These are phyloP conservation scores for Steromphala cineraria DNA, from an alignment of 2,888 invertebrate species.

Conservation along the genomic window DNA sequence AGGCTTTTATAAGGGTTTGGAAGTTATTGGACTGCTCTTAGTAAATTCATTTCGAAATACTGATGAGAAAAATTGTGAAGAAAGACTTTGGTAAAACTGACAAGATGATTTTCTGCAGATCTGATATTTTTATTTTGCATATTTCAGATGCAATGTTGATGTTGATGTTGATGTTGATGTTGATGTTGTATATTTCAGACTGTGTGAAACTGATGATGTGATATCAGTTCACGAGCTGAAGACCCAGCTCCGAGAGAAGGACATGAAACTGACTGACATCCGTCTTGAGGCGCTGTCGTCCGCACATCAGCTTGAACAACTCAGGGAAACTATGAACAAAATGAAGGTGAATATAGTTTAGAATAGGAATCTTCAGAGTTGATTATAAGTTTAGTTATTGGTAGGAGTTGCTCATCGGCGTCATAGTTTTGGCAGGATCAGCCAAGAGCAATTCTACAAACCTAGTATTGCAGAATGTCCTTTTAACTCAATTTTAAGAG, in stretches of 20 bases:
- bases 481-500: no score
- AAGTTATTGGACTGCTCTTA: no score
- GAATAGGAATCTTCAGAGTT: background rate
- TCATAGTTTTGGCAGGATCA: no score
- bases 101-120: no score
- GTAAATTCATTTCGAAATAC: no score
- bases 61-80: no score
- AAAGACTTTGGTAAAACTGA: no score
- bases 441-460: no score
- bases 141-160: background rate
- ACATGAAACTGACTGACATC: constrained; percentile 96
- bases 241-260: constrained; percentile 95
- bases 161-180: no score
- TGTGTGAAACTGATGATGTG: constrained; percentile 69
- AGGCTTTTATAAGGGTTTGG: no score
- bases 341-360: constrained; percentile 86
- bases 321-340: constrained; percentile 96
- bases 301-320: constrained; percentile 96
- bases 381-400: background rate
- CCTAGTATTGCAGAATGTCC: no score
- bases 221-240: constrained; percentile 87
- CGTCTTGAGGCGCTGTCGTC: constrained; percentile 96
- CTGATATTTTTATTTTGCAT: no score
- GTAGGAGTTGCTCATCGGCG: background rate
- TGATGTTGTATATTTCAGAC: constrained; percentile 41